Evolutionary conservation across 2,888 invertebrate species (phyloP).

Genomic region (Nemoura dubitans): DNA sequence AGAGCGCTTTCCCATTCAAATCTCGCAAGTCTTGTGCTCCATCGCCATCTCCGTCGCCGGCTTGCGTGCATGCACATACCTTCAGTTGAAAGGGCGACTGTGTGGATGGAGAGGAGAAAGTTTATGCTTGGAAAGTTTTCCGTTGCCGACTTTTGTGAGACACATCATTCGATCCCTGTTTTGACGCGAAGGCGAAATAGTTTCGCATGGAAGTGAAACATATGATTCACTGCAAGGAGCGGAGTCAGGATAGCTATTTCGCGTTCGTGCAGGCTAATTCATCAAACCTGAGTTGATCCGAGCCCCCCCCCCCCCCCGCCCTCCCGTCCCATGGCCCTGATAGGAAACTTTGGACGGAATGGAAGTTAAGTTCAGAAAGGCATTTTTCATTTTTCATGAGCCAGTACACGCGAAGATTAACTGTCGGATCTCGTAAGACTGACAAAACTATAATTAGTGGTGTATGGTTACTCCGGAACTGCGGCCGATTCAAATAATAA

Average conservation of each 20-base stretch:
- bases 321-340: background rate
- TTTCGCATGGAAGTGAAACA: background rate
- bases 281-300: background rate
- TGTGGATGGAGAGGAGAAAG: background rate
- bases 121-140: background rate
- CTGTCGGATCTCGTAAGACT: background rate
- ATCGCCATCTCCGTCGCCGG: background rate
- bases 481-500: background rate
- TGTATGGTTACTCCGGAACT: background rate
- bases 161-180: background rate
- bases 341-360: background rate
- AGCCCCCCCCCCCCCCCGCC: background rate
- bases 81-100: background rate
- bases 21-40: background rate
- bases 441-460: background rate
- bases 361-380: background rate
- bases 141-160: background rate
- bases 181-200: background rate
- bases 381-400: slow-evolving; percentile 7
- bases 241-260: background rate
- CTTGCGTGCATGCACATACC: background rate
- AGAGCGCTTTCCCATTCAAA: background rate
- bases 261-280: background rate
- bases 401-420: background rate
- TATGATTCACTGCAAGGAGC: background rate